phyloP scores from a whole-genome alignment of 2,113 vertebrate genomes.

The Carettochelys insculpta region DNA sequence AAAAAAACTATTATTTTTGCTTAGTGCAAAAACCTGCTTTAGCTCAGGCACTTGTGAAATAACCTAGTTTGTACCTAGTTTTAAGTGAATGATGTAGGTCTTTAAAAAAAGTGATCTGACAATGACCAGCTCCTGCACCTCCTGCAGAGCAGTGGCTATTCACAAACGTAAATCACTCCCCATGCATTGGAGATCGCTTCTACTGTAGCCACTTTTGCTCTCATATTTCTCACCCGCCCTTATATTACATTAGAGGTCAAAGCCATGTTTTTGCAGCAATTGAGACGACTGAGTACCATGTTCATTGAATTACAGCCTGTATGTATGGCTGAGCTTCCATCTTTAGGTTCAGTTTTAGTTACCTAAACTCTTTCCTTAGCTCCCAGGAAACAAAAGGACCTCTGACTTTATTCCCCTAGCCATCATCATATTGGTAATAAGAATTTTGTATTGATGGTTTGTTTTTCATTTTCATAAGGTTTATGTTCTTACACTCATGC shows the following conservation, averaged over 20 bases:
- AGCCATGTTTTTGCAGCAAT: neutral
- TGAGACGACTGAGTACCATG: neutral
- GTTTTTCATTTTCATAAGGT: neutral
- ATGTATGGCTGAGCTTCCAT: neutral
- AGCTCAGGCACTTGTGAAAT: neutral
- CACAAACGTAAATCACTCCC: neutral
- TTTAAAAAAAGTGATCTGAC: neutral
- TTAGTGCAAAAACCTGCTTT: neutral
- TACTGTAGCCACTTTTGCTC: slow-evolving; percentile 48
- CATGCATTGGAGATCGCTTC: neutral
- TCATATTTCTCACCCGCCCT: neutral
- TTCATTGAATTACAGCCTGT: neutral
- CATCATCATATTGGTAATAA: neutral
- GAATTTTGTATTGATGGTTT: neutral
- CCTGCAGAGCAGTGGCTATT: neutral
- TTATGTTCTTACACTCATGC: too few relatives aligned
- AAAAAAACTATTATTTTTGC: neutral
- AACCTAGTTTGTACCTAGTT: neutral
- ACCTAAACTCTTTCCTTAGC: neutral
- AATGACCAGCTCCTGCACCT: neutral
- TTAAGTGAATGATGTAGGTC: neutral
- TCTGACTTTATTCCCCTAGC: too few relatives aligned
- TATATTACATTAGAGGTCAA: neutral
- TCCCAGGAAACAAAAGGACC: too few relatives aligned
- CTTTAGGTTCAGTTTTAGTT: neutral